Evolutionary conservation across 2,797 vertebrate genomes (phyloP), one percentile per base, ranked within the genome.

Genomic region (Hyperoplus lanceolatus): DNA sequence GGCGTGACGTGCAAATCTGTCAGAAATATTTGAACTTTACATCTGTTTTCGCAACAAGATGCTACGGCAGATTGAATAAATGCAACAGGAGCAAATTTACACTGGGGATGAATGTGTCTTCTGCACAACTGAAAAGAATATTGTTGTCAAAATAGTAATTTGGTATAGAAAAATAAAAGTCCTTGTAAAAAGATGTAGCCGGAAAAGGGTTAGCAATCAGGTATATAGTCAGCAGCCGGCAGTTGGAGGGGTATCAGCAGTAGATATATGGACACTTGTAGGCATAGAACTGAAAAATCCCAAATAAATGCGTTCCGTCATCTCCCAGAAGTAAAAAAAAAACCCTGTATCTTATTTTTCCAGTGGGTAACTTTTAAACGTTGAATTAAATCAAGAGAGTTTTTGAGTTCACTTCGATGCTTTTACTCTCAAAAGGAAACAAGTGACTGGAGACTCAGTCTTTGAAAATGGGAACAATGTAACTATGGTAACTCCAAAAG

Each of bases 381-480:
- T 54, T 54, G 8, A 11, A 55, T 50, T 18, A 36, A 43, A 42
- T 62, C 42, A 48, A 41, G 9, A 63, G 73, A 53, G 6, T 39
- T 69, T 73, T 15, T 4, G 8, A 56, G 13, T 58, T 72, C n/a
- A 41, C 55, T 29, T 70, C 39, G 58, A n/a, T 41, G 39, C 11
- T 49, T 42, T 7, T 12, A 29, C 21, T 74, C 16, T 48, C 15
- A 62, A 63, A 56, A 61, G 29, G 29, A 41, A 54, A 62, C 41
- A 4, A 58, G 15, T 45, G 21, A 53, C 18, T 41, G 14, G n/a
- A 58, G 43, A 64, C 6, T 1, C 18, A 69, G 12, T 13, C 55
- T 70, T 66, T 53, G 41, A 38, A 46, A 53, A 67, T 4, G 36
- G n/a, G 18, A 62, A 15, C 18, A 68, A 38, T 57, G 38, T 59